A percentile compares a stretch with the other conserved stretches of the same genome.
Conservation (phyloP, 2,113 vertebrate species). For the Redunca redunca region DNA sequence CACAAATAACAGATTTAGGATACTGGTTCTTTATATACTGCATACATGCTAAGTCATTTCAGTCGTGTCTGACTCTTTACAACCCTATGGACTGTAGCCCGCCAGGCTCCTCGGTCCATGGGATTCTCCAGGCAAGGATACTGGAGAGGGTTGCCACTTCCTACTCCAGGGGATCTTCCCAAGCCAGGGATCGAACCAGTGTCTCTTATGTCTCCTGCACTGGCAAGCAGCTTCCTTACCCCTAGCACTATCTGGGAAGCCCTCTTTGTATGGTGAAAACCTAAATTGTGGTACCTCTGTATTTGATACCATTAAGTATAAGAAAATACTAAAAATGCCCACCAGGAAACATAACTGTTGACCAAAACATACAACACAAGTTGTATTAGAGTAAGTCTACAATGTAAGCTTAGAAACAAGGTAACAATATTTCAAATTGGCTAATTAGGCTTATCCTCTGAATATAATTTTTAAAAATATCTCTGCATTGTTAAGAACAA, state of each 20-base stretch:
- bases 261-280: background rate
- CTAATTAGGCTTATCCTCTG: background rate
- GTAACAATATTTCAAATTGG: background rate
- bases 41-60: background rate
- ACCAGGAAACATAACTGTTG: background rate
- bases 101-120: background rate
- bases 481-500: background rate
- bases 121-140: background rate
- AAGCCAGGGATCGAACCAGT: background rate
- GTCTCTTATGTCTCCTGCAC: background rate
- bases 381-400: background rate
- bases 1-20: background rate
- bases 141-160: background rate
- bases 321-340: background rate
- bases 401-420: background rate
- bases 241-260: background rate
- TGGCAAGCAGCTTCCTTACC: background rate
- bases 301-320: background rate
- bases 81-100: background rate
- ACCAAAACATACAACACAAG: background rate
- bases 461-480: background rate
- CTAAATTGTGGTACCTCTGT: background rate
- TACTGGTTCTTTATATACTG: background rate
- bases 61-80: background rate
- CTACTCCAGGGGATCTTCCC: background rate